A percentile compares a stretch with the other conserved stretches of the same genome.
These are phyloP conservation scores for Aphodius granarius DNA, from an alignment of 2,888 invertebrate species.

Conservation along the genomic window DNA sequence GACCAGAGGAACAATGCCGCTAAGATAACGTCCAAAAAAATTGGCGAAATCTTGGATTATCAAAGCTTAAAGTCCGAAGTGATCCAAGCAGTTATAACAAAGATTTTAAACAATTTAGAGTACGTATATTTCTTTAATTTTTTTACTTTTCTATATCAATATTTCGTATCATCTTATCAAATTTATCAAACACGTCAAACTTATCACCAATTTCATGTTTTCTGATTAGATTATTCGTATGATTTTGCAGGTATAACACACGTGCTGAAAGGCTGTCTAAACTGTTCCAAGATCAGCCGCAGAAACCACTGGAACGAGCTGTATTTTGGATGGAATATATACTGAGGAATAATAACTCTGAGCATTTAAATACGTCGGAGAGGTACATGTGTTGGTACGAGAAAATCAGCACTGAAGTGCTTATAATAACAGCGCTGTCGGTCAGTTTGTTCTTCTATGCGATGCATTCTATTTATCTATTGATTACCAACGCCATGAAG, in stretches of 20 bases:
- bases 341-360: conserved; percentile 30
- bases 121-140: conserved; percentile 25
- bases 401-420: conserved; percentile 29
- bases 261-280: conserved; percentile 32
- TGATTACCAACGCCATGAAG: conserved; percentile 12
- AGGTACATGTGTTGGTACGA: conserved; percentile 30
- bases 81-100: conserved; percentile 32
- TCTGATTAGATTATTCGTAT: neutral
- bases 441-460: conserved; percentile 11
- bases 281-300: conserved; percentile 31
- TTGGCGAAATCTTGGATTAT: conserved; percentile 35
- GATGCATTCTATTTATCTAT: conserved; percentile 16
- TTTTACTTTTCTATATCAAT: neutral
- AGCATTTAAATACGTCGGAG: conserved; percentile 29
- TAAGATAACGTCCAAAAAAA: conserved; percentile 39
- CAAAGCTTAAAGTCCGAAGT: conserved; percentile 31
- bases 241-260: conserved; percentile 32
- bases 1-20: conserved; percentile 44
- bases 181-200: neutral
- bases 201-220: neutral
- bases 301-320: conserved; percentile 32
- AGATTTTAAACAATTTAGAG: conserved; percentile 38
- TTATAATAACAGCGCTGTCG: conserved; percentile 13
- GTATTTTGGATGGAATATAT: conserved; percentile 36
- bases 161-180: neutral